These are phyloP conservation scores for Verasper variegatus DNA, from an alignment of 2,113 vertebrate genomes.

Conservation along the genomic window DNA sequence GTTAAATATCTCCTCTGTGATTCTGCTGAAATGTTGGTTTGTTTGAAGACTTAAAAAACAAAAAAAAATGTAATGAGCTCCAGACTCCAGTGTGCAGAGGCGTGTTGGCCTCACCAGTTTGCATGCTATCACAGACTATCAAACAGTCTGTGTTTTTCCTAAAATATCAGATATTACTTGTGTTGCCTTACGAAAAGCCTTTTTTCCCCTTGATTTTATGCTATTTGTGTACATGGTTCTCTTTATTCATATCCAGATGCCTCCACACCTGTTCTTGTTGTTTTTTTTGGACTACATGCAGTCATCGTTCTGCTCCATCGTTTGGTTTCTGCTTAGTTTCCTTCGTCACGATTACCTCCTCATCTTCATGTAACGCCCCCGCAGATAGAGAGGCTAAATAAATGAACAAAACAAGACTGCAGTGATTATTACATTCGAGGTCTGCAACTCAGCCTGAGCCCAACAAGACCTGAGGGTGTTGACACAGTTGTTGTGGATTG, in stretches of 20 bases:
- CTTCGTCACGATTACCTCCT: conserved; percentile 22
- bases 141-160: conserved; percentile 31
- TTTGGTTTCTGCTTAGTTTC: conserved; percentile 24
- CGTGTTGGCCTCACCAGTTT: conserved; percentile 15
- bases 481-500: not conserved
- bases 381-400: conserved; percentile 34
- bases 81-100: conserved; percentile 19
- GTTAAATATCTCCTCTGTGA: not conserved
- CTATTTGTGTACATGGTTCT: not conserved
- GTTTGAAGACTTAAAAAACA: conserved; percentile 1
- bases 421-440: conserved; percentile 31
- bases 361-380: conserved; percentile 1
- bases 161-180: conserved; percentile 32
- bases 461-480: conserved; percentile 27
- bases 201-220: not conserved
- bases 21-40: not conserved
- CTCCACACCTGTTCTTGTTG: conserved; percentile 11
- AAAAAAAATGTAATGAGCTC: not conserved
- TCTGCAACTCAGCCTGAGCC: conserved; percentile 5
- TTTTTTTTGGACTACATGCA: not conserved
- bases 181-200: conserved; percentile 9
- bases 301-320: not conserved
- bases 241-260: not conserved
- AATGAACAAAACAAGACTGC: conserved; percentile 39
- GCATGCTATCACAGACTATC: conserved; percentile 7